phyloP scores from a whole-genome alignment of 2,888 invertebrate genomes.

The Eupithecia inturbata region DNA sequence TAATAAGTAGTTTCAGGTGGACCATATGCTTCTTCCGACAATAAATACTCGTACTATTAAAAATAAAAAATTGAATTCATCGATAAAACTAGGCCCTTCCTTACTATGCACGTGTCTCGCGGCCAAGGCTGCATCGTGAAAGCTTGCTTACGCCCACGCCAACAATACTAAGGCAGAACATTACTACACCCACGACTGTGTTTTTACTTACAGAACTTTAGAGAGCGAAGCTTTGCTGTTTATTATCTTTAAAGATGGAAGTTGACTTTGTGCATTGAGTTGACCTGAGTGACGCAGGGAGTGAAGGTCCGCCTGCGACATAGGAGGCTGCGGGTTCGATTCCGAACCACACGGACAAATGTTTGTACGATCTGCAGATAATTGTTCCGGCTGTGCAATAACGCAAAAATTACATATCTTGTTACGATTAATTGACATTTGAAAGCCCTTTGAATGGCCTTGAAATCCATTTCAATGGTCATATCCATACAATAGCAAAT shows the following conservation, averaged over 20 bases:
- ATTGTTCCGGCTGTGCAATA: not conserved
- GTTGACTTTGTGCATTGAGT: not conserved
- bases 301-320: no score
- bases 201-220: not conserved
- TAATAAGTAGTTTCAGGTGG: not conserved
- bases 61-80: not conserved
- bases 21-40: not conserved
- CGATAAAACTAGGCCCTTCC: slow-evolving; percentile 57
- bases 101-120: slow-evolving; percentile 80
- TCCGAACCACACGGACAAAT: not conserved
- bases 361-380: not conserved
- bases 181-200: not conserved
- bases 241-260: not conserved
- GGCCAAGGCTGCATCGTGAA: slow-evolving; percentile 83
- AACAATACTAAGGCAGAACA: slow-evolving; percentile 36
- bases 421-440: no score
- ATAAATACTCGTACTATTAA: no score
- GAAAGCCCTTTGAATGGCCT: no score
- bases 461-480: no score
- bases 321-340: not conserved
- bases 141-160: slow-evolving; percentile 78
- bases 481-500: no score
- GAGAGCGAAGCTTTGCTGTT: not conserved
- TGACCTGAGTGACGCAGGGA: not conserved
- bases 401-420: no score